Conservation (phyloP, 2,888 invertebrate genomes). For the Tetrapedia diversipes region DNA sequence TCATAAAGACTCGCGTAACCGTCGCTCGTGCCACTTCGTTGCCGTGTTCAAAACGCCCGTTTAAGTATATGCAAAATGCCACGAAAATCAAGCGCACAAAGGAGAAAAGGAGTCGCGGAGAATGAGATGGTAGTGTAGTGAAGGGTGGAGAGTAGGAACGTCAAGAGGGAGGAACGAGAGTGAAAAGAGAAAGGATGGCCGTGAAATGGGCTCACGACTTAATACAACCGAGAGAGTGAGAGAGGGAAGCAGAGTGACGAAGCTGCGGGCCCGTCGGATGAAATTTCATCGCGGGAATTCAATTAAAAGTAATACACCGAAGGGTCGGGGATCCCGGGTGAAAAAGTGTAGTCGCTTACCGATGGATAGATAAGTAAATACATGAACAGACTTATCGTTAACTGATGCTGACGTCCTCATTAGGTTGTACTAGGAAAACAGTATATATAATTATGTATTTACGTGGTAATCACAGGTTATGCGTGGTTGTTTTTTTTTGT, state of each 20-base stretch:
- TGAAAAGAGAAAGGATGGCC: constrained; percentile 31
- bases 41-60: constrained; percentile 6
- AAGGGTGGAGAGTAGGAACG: constrained; percentile 1
- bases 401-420: constrained; percentile 39
- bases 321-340: constrained; percentile 55
- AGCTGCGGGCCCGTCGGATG: constrained; percentile 65
- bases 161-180: constrained; percentile 5
- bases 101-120: constrained; percentile 28
- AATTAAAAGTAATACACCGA: constrained; percentile 81
- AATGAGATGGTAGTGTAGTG: constrained; percentile 5
- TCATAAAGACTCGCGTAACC: constrained; percentile 8
- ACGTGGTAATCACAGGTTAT: too few species aligned
- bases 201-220: constrained; percentile 67
- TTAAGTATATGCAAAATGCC: constrained; percentile 44
- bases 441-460: too few species aligned
- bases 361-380: constrained; percentile 64
- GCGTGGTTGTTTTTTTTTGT: too few species aligned
- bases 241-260: constrained; percentile 31
- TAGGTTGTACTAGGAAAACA: too few species aligned
- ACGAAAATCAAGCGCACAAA: constrained; percentile 45
- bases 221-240: constrained; percentile 59
- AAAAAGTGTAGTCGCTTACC: constrained; percentile 60
- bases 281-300: constrained; percentile 81
- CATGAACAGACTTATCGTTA: constrained; percentile 62
- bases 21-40: background rate